phyloP scores from a whole-genome alignment of 2,888 invertebrate species.

The Dolichomitus sp. region DNA sequence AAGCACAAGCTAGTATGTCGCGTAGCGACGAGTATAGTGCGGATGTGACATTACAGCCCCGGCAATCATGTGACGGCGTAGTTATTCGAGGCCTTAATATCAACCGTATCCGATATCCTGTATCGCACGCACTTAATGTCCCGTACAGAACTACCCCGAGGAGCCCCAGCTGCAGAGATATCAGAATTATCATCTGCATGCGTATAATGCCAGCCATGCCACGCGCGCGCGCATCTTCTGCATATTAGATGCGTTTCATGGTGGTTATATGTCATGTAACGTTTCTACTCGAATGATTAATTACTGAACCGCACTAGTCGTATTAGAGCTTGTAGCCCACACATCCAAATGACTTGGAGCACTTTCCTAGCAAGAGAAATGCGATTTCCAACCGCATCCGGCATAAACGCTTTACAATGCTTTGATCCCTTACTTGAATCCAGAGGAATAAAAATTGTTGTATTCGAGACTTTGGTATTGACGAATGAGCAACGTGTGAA shows the following conservation, averaged over 20 bases:
- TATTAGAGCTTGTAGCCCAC: background rate
- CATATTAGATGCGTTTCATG: constrained; percentile 53
- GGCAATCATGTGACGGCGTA: constrained; percentile 1
- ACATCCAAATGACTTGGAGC: background rate
- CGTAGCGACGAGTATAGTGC: background rate
- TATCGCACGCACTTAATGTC: constrained; percentile 54
- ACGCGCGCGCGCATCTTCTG: constrained; percentile 21
- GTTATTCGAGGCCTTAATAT: constrained; percentile 12
- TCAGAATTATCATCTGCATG: constrained; percentile 11
- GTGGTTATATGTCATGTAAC: constrained; percentile 57
- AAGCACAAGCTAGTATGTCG: constrained; percentile 7
- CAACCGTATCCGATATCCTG: constrained; percentile 31
- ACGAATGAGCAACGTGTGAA: constrained; percentile 9
- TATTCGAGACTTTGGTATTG: background rate
- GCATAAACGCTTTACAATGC: background rate
- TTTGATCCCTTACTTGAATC: background rate
- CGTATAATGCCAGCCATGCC: background rate
- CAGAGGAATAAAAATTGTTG: background rate
- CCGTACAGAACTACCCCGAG: constrained; percentile 36
- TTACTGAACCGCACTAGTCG: constrained; percentile 21
- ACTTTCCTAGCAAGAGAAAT: background rate
- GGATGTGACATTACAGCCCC: constrained; percentile 19
- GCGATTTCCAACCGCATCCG: background rate
- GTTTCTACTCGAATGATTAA: constrained; percentile 58
- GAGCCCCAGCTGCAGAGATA: background rate